These are phyloP conservation scores for Cremastobaeus sp. DNA, from an alignment of 2,888 invertebrate genomes.

Conservation along the genomic window DNA sequence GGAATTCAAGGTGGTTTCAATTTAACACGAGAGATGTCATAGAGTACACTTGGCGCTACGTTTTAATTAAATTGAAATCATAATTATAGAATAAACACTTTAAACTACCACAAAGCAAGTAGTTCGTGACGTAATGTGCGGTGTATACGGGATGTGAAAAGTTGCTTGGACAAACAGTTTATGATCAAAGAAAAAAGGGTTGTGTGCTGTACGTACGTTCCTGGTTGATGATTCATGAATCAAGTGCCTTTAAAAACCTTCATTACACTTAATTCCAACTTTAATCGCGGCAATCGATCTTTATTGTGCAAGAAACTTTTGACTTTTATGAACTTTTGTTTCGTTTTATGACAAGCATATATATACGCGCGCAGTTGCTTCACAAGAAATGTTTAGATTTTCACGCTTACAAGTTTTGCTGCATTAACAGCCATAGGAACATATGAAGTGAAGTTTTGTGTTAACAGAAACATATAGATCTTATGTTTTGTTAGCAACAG, in stretches of 20 bases:
- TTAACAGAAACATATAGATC: neutral
- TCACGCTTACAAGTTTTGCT: constrained; percentile 5
- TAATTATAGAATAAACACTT: neutral
- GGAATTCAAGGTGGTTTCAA: no score
- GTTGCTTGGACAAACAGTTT: constrained; percentile 14
- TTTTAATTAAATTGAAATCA: no score
- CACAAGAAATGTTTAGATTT: constrained; percentile 15
- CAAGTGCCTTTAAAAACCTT: constrained; percentile 29
- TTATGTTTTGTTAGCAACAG: neutral
- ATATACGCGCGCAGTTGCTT: constrained; percentile 21
- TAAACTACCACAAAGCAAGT: neutral
- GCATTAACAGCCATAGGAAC: neutral
- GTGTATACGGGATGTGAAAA: no score
- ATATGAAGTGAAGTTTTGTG: neutral
- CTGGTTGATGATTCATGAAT: constrained; percentile 29
- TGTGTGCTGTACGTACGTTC: constrained; percentile 17
- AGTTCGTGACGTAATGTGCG: constrained; percentile 8
- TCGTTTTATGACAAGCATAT: constrained; percentile 13
- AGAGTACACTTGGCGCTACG: no score
- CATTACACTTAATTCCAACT: constrained; percentile 21
- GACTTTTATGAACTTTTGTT: constrained; percentile 22
- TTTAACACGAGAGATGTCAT: no score
- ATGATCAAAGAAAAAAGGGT: constrained; percentile 32
- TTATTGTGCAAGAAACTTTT: constrained; percentile 20
- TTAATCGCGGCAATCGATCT: constrained; percentile 28